Evolutionary conservation across 2,888 invertebrate genomes (phyloP), one percentile per base, ranked within the genome.

Genomic region (Drosophila ustulata): DNA sequence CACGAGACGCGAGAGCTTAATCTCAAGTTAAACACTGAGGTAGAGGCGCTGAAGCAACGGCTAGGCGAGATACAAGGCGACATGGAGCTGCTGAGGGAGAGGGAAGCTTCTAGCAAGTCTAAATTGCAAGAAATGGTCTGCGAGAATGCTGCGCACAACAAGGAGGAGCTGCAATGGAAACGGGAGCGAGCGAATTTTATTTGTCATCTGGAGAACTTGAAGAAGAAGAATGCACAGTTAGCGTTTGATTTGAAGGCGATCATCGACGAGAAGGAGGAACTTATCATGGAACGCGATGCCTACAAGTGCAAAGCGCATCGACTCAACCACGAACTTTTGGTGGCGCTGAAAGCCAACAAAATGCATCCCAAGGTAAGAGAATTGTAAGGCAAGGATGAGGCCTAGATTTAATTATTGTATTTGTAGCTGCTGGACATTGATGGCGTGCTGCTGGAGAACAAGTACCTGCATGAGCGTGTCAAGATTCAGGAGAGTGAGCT

Each of bases 211-310:
- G 92, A 92, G 66, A 89, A 82, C 43, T 66, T 92, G 0, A 93
- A 92, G 66, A 91, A 91, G 55, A 91, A 91, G 95, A 96, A 95
- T 90, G 94, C 94, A 75, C 96, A 96, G 92, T 92, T 97, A 51
- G 95, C 96, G 85, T 93, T 95, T 49, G 97, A 97, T 92, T 93
- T 97, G 34, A 95, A 96, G 90, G 94, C 95, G 5, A 94, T 96
- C 30, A 91, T 97, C 47, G 97, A 97, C 91, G 97, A 97, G 90
- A 97, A 97, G 89, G 97, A 97, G 88, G 97, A 97, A 89, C 91
- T 96, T 34, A 94, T 95, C 18, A 95, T 94, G 4, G 97, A 97
- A 90, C 93, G 97, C 67, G 97, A 97, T 91, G 96, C 96, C 26
- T 97, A 96, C 89, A 96, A 96, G 89, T 95, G 94, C 80, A 97